Evolutionary conservation across 2,113 vertebrate genomes (phyloP).

Genomic region (Apteryx owenii): DNA sequence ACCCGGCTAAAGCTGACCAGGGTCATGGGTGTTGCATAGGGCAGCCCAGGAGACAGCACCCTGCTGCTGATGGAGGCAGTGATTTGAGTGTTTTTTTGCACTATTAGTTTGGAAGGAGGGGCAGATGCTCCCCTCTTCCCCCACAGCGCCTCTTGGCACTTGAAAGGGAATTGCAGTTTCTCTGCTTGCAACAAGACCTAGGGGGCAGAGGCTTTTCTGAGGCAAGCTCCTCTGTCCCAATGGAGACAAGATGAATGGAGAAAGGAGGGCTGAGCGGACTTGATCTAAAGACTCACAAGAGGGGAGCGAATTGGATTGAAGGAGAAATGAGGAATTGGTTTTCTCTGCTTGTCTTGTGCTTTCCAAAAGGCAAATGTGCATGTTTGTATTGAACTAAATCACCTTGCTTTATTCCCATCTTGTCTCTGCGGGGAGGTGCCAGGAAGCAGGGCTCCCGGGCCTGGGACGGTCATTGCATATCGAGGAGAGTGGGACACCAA

Average conservation of each 20-base stretch:
- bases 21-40: not conserved
- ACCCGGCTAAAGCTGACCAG: no score
- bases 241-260: not conserved
- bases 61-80: not conserved
- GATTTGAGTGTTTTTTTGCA: not conserved
- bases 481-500: rapidly evolving
- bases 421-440: not conserved
- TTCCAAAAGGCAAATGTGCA: not conserved
- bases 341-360: not conserved
- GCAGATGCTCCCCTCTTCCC: not conserved
- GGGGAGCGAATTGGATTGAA: not conserved
- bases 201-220: not conserved
- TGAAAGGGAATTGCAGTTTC: not conserved
- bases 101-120: no score
- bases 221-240: rapidly evolving
- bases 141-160: no score
- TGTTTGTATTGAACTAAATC: not conserved
- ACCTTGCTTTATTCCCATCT: not conserved
- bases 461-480: not conserved
- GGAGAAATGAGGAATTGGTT: not conserved
- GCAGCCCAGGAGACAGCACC: not conserved
- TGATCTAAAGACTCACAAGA: not conserved
- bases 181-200: rapidly evolving
- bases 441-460: rapidly evolving
- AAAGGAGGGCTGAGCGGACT: not conserved